Conservation (phyloP, 1,140 invertebrate species). For the Eubasilissa regina region DNA sequence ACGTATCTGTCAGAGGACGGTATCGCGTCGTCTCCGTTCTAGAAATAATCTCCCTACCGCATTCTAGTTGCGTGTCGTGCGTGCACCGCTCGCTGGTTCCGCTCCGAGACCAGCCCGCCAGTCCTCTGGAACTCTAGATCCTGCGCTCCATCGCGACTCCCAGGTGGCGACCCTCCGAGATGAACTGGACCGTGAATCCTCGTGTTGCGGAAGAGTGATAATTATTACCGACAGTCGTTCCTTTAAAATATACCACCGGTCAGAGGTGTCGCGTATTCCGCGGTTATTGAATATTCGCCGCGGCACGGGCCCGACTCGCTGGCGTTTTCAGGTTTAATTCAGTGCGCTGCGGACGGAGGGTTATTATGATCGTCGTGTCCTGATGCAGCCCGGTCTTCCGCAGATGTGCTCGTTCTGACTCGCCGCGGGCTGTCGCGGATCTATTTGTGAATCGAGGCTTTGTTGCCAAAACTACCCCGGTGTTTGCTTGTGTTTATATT, state of each 20-base stretch:
- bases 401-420: neutral
- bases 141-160: neutral
- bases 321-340: no score
- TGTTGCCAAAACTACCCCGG: constrained; percentile 29
- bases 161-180: neutral
- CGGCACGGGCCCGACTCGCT: neutral
- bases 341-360: neutral
- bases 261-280: no score
- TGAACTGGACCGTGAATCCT: constrained; percentile 17
- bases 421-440: neutral
- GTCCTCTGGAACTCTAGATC: neutral
- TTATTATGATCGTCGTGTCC: neutral
- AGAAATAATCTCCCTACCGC: constrained; percentile 46
- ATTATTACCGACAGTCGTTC: constrained; percentile 29
- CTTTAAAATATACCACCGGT: constrained; percentile 2
- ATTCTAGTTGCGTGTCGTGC: constrained; percentile 45
- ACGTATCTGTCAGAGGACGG: constrained; percentile 40
- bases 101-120: constrained; percentile 21
- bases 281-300: constrained; percentile 34
- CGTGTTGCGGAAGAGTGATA: constrained; percentile 19
- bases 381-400: neutral
- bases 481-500: constrained; percentile 25
- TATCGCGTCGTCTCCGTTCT: constrained; percentile 32
- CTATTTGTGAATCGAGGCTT: neutral
- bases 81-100: constrained; percentile 25